Percentiles rank a stretch among this genome's conserved stretches.
phyloP scores from a whole-genome alignment of 2,888 invertebrate species.

The Cistogaster globosa region DNA sequence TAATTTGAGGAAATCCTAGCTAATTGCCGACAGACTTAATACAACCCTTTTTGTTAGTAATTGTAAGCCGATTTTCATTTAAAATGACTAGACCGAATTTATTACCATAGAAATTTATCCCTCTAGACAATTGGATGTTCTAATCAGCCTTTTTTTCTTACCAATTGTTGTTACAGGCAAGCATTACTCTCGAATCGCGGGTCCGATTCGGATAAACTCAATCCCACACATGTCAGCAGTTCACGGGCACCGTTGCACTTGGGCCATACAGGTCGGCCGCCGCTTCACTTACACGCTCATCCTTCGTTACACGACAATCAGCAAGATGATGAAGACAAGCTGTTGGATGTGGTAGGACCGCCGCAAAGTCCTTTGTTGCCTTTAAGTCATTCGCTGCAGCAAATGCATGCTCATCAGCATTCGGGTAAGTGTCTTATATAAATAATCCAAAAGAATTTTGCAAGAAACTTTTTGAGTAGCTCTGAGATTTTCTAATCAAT shows the following conservation, averaged over 20 bases:
- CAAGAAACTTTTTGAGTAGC: conserved; percentile 7
- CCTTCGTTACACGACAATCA: conserved; percentile 82
- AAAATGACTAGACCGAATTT: conserved; percentile 33
- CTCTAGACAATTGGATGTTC: conserved; percentile 80
- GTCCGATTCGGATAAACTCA: conserved; percentile 83
- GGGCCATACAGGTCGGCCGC: conserved; percentile 82
- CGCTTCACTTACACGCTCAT: conserved; percentile 79
- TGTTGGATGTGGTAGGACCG: conserved; percentile 94
- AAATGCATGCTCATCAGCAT: conserved; percentile 83
- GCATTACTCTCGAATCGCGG: conserved; percentile 84
- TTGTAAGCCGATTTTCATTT: conserved; percentile 58
- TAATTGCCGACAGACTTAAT: conserved; percentile 62
- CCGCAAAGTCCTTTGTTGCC: conserved; percentile 91
- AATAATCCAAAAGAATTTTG: background rate
- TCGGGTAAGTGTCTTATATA: conserved; percentile 80
- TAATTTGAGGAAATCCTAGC: conserved; percentile 58
- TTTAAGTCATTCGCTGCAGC: conserved; percentile 83
- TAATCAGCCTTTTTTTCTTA: conserved; percentile 79
- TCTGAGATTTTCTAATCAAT: conserved; percentile 75
- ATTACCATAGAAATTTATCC: conserved; percentile 48
- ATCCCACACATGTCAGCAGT: conserved; percentile 85
- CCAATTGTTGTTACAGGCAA: conserved; percentile 87
- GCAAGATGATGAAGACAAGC: conserved; percentile 92
- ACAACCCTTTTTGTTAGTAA: background rate
- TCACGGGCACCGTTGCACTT: conserved; percentile 82